Base-by-base conservation (phyloP, 2,797 vertebrate genomes). In the Typhlichthys subterraneus region DNA sequence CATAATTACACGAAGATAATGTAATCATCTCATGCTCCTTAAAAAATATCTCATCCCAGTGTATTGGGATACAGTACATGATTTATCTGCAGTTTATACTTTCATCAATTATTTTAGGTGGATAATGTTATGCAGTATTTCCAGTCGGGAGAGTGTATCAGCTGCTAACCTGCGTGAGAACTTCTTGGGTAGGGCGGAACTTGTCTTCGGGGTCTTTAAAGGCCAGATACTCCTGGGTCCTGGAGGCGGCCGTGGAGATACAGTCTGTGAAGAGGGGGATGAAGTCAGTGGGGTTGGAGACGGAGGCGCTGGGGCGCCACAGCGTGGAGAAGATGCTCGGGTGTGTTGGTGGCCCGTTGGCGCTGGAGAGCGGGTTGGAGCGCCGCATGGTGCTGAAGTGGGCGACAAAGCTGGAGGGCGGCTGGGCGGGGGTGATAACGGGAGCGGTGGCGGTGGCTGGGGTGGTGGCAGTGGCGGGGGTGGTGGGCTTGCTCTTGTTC, bases 191-290 rank as follows among this genome's bases (percentile, higher is more conserved):
- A 0, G 88, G 83, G 12, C 53, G 64, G 77, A 93, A 87, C 64
- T 87, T 90, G 58, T 80, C 71, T 59, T 94, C 88, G 0, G 90
- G 91, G 54, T 93, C 91, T 12, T 84, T 83, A 75, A 93, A 93
- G 23, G 70, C 63, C 15, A 93, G 86, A 81, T 85, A 92, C 70
- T 94, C 92, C 56, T 83, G 86, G 47, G 88, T 89, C 63, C 85
- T 83, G 46, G 83, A 50, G 0, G 88, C 79, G 5, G 92, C 91
- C 0, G 73, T 56, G 1, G 63, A 59, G 65, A 93, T 75, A 68
- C 89, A 91, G 58, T 91, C 79, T 1, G 59, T 84, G 70, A 92
- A 92, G 4, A 89, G 79, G 0, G 79, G 75, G 13, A 85, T 75
- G 69, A 90, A 76, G 31, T 89, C 75, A 0, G 71, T 79, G 54